phyloP scores from a whole-genome alignment of 2,797 vertebrate genomes.

The Smutsia temminckii region DNA sequence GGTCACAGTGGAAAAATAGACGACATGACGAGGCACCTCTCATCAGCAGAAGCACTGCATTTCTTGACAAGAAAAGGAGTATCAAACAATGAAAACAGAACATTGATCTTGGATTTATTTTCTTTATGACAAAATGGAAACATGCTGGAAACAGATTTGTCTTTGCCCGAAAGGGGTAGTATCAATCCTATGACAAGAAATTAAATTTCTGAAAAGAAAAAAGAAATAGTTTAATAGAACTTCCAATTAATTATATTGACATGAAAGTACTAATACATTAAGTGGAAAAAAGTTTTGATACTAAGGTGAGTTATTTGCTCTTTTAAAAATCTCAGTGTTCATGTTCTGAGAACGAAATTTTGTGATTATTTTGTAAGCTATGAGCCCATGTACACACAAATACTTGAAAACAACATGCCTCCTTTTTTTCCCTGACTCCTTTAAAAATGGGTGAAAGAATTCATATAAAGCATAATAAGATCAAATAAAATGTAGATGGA shows the following conservation, averaged over 20 bases:
- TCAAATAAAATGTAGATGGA: neutral
- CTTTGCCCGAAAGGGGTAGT: neutral
- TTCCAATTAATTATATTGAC: neutral
- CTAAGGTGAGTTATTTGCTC: neutral
- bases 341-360: neutral
- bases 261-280: neutral
- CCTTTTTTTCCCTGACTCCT: neutral
- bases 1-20: neutral
- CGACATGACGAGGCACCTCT: neutral
- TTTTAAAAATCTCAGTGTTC: neutral
- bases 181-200: neutral
- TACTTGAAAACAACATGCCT: neutral
- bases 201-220: neutral
- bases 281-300: neutral
- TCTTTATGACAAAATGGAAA: neutral
- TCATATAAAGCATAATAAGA: neutral
- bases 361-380: conserved; percentile 22
- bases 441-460: neutral
- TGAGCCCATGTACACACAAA: neutral
- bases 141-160: neutral
- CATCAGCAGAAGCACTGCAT: neutral
- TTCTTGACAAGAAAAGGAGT: neutral
- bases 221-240: neutral
- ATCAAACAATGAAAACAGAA: neutral
- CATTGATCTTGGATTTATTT: no score